Conservation (phyloP, 2,888 invertebrate genomes). For the Lydus trimaculatus region DNA sequence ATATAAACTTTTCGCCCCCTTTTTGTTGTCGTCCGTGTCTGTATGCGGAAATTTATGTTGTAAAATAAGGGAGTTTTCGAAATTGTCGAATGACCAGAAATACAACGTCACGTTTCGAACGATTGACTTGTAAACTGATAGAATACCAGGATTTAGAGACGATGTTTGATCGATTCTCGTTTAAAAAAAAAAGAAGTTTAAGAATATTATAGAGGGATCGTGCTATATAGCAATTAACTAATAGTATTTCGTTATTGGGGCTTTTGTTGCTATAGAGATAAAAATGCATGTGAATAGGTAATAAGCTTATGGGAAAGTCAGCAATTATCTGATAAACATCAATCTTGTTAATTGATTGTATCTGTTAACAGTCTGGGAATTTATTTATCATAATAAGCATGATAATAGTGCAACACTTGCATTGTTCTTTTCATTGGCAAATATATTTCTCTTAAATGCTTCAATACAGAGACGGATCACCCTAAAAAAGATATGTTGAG, state of each 20-base stretch:
- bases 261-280: background rate
- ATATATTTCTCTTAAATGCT: too few relatives aligned
- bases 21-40: background rate
- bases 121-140: constrained; percentile 19
- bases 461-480: too few relatives aligned
- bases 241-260: background rate
- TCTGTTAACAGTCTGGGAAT: background rate
- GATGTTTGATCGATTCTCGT: background rate
- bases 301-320: background rate
- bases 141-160: background rate
- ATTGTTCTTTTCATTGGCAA: background rate
- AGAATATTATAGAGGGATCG: background rate
- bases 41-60: constrained; percentile 11
- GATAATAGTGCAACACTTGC: background rate
- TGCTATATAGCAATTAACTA: background rate
- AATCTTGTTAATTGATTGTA: constrained; percentile 1
- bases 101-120: constrained; percentile 21
- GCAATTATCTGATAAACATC: constrained; percentile 5
- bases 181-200: background rate
- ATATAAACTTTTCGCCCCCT: background rate
- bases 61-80: constrained; percentile 3
- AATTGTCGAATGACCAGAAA: constrained; percentile 18
- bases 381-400: background rate
- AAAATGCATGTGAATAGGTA: background rate
- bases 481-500: too few relatives aligned